Percentiles rank a stretch among this genome's conserved stretches.
These are phyloP conservation scores for Euspilapteryx auroguttella DNA, from an alignment of 2,888 invertebrate species.

Conservation along the genomic window DNA sequence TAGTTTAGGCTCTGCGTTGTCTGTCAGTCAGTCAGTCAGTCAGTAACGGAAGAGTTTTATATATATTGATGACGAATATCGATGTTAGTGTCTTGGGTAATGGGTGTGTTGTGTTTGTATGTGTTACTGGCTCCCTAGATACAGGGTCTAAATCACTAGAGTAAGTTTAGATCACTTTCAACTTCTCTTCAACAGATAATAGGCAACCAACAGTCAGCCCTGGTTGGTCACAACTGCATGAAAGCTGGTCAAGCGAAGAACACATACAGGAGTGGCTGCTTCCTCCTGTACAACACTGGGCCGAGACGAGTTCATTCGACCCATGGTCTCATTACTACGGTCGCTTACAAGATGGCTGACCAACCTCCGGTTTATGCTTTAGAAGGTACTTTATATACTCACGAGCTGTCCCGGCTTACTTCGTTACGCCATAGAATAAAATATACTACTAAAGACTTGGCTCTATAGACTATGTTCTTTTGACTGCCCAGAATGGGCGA, in stretches of 20 bases:
- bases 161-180: background rate
- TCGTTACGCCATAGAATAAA: no score
- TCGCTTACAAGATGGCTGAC: constrained; percentile 87
- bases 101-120: background rate
- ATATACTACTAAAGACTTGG: no score
- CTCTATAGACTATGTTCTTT: no score
- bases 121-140: no score
- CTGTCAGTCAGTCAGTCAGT: no score
- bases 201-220: constrained; percentile 95
- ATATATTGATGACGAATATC: no score
- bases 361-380: constrained; percentile 85
- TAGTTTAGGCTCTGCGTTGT: no score
- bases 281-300: constrained; percentile 95
- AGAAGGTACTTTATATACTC: constrained; percentile 66
- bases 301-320: constrained; percentile 78
- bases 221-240: constrained; percentile 90
- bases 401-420: no score
- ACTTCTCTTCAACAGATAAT: constrained; percentile 63
- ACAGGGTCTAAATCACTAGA: background rate
- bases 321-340: constrained; percentile 86
- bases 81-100: no score
- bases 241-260: constrained; percentile 89
- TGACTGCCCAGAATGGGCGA: no score
- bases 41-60: no score
- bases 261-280: constrained; percentile 94